phyloP scores from a whole-genome alignment of 2,113 vertebrate species.

The Balaenoptera acutorostrata region DNA sequence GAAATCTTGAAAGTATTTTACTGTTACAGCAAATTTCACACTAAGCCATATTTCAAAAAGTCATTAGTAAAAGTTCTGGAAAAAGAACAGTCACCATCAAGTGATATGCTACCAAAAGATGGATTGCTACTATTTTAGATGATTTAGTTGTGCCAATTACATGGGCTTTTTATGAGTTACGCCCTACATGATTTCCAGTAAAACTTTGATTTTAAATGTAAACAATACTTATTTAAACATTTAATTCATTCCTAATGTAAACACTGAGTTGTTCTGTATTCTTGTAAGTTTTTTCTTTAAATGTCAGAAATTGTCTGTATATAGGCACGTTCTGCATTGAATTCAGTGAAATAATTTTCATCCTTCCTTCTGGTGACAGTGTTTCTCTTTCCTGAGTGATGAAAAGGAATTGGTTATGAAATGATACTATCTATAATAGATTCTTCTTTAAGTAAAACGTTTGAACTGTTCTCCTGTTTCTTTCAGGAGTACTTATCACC shows the following conservation, averaged over 20 bases:
- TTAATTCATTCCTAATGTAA: constrained; percentile 65
- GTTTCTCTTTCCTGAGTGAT: constrained; percentile 57
- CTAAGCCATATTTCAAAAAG: constrained; percentile 64
- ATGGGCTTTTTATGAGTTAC: constrained; percentile 60
- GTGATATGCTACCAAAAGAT: constrained; percentile 30
- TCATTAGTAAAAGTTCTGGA: constrained; percentile 49
- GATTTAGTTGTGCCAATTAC: constrained; percentile 45
- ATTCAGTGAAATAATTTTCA: constrained; percentile 51
- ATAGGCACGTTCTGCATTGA: constrained; percentile 49
- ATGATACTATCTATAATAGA: background rate
- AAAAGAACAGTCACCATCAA: constrained; percentile 51
- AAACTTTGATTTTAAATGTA: constrained; percentile 66
- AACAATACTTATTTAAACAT: constrained; percentile 66
- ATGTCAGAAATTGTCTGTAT: constrained; percentile 57
- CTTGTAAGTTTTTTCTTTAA: constrained; percentile 43
- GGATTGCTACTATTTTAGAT: constrained; percentile 58
- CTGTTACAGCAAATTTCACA: constrained; percentile 59
- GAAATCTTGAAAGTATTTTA: constrained; percentile 67
- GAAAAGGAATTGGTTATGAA: constrained; percentile 45
- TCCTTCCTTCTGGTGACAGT: constrained; percentile 1
- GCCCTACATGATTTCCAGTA: constrained; percentile 43
- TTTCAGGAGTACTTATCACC: background rate
- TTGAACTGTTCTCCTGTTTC: background rate
- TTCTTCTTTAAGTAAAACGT: constrained; percentile 24
- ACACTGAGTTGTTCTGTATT: constrained; percentile 51